A percentile compares a stretch with the other conserved stretches of the same genome.
Evolutionary conservation across 1,140 invertebrate genomes (phyloP).

Genomic region (Trichogramma pretiosum): DNA sequence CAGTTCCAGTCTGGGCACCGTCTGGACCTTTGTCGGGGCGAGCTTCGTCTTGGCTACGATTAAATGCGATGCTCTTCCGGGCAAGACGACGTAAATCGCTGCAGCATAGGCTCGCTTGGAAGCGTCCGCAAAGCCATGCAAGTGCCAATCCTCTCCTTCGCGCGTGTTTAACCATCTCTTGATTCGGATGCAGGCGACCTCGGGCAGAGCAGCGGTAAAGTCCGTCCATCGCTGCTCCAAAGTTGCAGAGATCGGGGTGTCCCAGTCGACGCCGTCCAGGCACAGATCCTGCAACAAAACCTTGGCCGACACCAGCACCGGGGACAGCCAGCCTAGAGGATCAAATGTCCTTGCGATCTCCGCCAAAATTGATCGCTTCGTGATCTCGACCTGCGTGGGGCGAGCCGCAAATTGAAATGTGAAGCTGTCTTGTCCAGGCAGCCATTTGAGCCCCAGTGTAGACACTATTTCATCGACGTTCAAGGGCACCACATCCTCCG

Average conservation of each 20-base stretch:
- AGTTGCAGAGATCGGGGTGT: not conserved
- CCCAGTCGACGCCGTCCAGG: not conserved
- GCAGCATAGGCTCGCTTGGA: constrained; percentile 24
- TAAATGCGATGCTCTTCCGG: not conserved
- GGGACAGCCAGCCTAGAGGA: too few species aligned
- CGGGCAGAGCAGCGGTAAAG: not conserved
- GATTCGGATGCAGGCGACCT: not conserved
- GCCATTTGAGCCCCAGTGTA: constrained; percentile 32
- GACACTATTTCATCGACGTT: not conserved
- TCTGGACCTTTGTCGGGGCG: not conserved
- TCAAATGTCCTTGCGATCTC: constrained; percentile 19
- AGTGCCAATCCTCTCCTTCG: not conserved
- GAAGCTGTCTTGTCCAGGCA: constrained; percentile 25
- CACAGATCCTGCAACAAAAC: not conserved
- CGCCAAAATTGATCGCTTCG: constrained; percentile 31
- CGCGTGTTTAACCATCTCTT: not conserved
- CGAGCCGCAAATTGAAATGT: constrained; percentile 6
- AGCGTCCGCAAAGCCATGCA: too few species aligned
- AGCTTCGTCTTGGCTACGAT: too few species aligned
- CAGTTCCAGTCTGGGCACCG: not conserved
- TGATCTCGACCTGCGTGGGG: not conserved
- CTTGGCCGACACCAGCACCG: not conserved
- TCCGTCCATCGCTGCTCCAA: not conserved
- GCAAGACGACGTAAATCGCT: constrained; percentile 5
- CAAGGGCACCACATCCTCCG: not conserved